Percentiles rank a stretch among this genome's conserved stretches.
phyloP scores from a whole-genome alignment of 23 tunicate genomes.

The Diplosoma virens region DNA sequence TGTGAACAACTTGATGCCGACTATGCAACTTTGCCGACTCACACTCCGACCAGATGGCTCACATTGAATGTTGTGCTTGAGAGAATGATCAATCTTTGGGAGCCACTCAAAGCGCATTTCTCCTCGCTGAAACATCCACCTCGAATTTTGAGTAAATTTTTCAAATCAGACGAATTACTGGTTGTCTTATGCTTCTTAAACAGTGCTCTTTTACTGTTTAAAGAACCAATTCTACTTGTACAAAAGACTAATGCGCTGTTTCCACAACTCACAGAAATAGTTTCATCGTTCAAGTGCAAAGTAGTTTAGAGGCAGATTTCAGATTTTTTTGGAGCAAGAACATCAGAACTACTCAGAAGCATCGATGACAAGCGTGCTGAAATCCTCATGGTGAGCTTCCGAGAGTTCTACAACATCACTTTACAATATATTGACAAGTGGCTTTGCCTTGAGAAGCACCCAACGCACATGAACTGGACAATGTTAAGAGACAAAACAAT shows the following conservation, averaged over 20 bases:
- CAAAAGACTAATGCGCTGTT: conserved; percentile 25
- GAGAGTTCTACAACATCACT: conserved; percentile 32
- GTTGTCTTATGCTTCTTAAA: conserved; percentile 9
- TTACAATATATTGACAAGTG: conserved; percentile 53
- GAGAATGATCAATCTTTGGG: conserved; percentile 34
- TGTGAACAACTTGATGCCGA: conserved; percentile 23
- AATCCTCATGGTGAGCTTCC: conserved; percentile 59
- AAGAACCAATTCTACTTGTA: neutral
- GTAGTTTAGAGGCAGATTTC: conserved; percentile 40
- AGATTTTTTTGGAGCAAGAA: too few relatives aligned
- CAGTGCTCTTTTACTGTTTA: conserved; percentile 8
- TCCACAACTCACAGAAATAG: conserved; percentile 20
- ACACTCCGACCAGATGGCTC: too few relatives aligned
- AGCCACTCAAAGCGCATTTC: conserved; percentile 13
- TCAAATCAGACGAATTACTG: conserved; percentile 36
- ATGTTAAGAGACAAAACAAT: conserved; percentile 39
- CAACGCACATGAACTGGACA: conserved; percentile 59
- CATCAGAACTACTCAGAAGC: conserved; percentile 49
- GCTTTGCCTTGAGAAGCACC: conserved; percentile 59
- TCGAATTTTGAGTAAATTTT: conserved; percentile 19
- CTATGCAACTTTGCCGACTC: too few relatives aligned
- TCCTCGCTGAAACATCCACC: conserved; percentile 9
- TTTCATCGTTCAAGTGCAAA: conserved; percentile 14
- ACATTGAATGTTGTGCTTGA: conserved; percentile 2
- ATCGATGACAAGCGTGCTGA: conserved; percentile 56